Percentiles rank a stretch among this genome's conserved stretches.
These are phyloP conservation scores for Lathamus discolor DNA, from an alignment of 2,113 vertebrate genomes.

Conservation along the genomic window DNA sequence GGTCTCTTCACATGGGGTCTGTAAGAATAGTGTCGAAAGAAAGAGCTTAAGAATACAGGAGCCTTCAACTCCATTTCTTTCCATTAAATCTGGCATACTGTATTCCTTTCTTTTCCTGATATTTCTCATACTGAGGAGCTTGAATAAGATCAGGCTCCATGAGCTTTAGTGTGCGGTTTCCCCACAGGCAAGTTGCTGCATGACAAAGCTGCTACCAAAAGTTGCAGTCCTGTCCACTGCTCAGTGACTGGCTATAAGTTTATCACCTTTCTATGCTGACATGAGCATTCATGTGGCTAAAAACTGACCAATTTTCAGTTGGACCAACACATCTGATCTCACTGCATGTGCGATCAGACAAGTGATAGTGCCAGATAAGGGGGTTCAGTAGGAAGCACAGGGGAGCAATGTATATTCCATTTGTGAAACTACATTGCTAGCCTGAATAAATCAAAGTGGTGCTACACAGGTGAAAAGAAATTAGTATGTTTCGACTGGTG, in stretches of 20 bases:
- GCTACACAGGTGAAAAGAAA: not conserved
- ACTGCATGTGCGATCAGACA: not conserved
- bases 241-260: not conserved
- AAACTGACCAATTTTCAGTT: not conserved
- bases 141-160: not conserved
- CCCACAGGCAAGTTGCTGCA: not conserved
- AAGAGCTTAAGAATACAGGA: not conserved
- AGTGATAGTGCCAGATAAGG: not conserved
- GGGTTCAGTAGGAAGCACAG: not conserved
- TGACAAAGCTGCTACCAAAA: not conserved
- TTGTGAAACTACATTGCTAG: not conserved
- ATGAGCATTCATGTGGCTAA: not conserved
- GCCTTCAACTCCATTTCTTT: not conserved
- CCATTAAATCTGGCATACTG: not conserved
- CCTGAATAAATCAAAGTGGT: not conserved
- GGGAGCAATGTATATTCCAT: not conserved
- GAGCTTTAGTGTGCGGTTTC: not conserved
- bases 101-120: not conserved
- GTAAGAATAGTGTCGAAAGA: not conserved
- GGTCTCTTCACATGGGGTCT: not conserved
- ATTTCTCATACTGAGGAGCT: not conserved
- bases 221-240: not conserved
- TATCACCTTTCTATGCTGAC: not conserved
- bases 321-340: not conserved
- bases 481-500: not conserved